Percentiles rank a stretch among this genome's conserved stretches.
Conservation (phyloP, 2,888 invertebrate species). For the Drosophila longiperda region DNA sequence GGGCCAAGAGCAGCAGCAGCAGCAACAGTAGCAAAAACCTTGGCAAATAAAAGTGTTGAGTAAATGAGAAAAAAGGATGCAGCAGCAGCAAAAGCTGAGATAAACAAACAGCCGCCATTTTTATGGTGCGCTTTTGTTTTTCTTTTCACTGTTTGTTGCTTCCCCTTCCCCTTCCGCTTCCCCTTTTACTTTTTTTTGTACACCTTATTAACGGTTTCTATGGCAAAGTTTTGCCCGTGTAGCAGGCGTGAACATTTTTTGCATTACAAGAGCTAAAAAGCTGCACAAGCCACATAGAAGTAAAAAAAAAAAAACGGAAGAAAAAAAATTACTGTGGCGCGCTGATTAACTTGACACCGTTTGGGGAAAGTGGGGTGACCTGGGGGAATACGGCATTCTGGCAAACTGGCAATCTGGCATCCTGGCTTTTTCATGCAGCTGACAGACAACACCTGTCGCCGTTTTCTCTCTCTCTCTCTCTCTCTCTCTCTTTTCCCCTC, state of each 20-base stretch:
- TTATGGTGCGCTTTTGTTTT: slow-evolving; percentile 55
- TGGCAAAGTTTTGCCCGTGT: slow-evolving; percentile 57
- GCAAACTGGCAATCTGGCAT: not conserved
- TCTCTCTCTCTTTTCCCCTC: not conserved
- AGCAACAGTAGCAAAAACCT: slow-evolving; percentile 27
- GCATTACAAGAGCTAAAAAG: slow-evolving; percentile 49
- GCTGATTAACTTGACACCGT: slow-evolving; percentile 76
- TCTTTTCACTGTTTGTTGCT: slow-evolving; percentile 11
- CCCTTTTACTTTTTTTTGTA: slow-evolving; percentile 26
- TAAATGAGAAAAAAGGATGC: slow-evolving; percentile 27
- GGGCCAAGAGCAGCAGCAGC: slow-evolving; percentile 70
- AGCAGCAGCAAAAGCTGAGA: slow-evolving; percentile 34
- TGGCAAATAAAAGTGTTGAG: slow-evolving; percentile 53
- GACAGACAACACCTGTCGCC: slow-evolving; percentile 72
- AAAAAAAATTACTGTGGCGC: slow-evolving; percentile 47
- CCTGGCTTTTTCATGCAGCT: slow-evolving; percentile 55
- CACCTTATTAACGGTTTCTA: slow-evolving; percentile 76
- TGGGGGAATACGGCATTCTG: slow-evolving; percentile 29
- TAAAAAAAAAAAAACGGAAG: slow-evolving; percentile 24
- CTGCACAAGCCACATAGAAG: slow-evolving; percentile 32
- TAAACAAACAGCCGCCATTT: slow-evolving; percentile 70
- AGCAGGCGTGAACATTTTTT: slow-evolving; percentile 65
- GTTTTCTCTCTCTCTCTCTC: slow-evolving; percentile 2
- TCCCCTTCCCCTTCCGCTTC: slow-evolving; percentile 1
- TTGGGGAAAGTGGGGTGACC: slow-evolving; percentile 20